phyloP scores from a whole-genome alignment of 2,113 vertebrate species.

The Plestiodon gilberti region DNA sequence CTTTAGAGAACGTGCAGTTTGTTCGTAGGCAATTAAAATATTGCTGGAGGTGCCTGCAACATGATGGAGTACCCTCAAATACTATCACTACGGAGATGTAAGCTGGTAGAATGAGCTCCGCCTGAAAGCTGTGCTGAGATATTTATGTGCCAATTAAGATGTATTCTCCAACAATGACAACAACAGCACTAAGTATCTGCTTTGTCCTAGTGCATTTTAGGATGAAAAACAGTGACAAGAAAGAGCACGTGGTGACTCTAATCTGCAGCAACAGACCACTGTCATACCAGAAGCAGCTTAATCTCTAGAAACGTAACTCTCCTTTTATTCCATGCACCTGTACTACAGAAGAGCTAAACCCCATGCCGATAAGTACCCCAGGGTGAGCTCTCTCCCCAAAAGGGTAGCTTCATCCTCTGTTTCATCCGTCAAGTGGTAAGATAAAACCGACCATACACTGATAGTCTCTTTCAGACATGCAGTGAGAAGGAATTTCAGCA shows the following conservation, averaged over 20 bases:
- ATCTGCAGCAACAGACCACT: slow-evolving; percentile 35
- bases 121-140: slow-evolving; percentile 10
- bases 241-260: slow-evolving; percentile 25
- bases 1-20: slow-evolving; percentile 21
- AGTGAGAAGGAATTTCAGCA: not conserved
- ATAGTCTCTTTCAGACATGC: not conserved
- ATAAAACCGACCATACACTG: no score
- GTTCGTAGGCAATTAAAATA: slow-evolving; percentile 49
- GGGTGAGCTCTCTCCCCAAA: not conserved
- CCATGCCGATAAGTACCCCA: not conserved
- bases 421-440: not conserved
- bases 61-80: not conserved
- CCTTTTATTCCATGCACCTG: not conserved
- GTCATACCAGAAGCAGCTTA: slow-evolving; percentile 41
- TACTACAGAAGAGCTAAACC: not conserved
- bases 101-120: slow-evolving; percentile 14
- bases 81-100: slow-evolving; percentile 5
- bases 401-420: not conserved
- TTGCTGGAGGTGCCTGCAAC: slow-evolving; percentile 4
- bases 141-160: slow-evolving; percentile 19
- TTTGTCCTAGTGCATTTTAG: slow-evolving; percentile 32
- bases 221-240: slow-evolving; percentile 41
- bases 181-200: slow-evolving; percentile 45
- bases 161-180: slow-evolving; percentile 46
- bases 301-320: slow-evolving; percentile 12